Evolutionary conservation across 2,888 invertebrate genomes (phyloP), one percentile per base, ranked within the genome.

Genomic region (Lymantria dispar): DNA sequence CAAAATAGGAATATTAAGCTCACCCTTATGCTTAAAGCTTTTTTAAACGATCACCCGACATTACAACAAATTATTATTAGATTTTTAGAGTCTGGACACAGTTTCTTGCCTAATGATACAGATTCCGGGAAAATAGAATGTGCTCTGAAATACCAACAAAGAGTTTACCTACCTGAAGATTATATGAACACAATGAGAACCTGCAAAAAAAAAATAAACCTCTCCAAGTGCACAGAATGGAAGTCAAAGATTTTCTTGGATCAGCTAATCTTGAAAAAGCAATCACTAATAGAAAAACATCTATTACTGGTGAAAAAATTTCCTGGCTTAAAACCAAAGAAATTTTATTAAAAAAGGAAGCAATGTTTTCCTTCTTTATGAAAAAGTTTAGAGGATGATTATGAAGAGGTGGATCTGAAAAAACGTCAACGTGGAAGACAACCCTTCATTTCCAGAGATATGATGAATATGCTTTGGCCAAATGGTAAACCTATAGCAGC

Each of bases 1-100:
- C 45, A 51, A 22, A 45, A 45, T n/a, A 10, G 45, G 1, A 45
- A 45, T 36, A 45, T 45, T 11, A 45, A 45, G 12, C 12, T 69
- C n/a, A 52, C 47, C 0, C 43, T 67, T n/a, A 62, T 65, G 59
- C 37, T 67, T 11, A 57, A 56, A 52, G 55, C 51, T 33, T 44
- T 57, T 22, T 50, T 66, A 40, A 51, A 60, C 13, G 50, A 55
- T 37, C 62, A 63, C 42, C 52, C 53, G 42, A 62, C 56, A 15
- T 36, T 61, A 0, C 8, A 60, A 41, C 30, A 46, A 37, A 54
- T 54, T 22, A 7, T 38, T 40, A 47, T 54, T 14, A 43, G 31
- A 39, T 54, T 48, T 36, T 41, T 54, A 30, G 50, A 54, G 36
- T 50, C 47, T 8, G 54, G 54, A 22, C 54, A 54, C 36, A 47